phyloP scores from a whole-genome alignment of 2,113 vertebrate genomes.

The Oreochromis niloticus region DNA sequence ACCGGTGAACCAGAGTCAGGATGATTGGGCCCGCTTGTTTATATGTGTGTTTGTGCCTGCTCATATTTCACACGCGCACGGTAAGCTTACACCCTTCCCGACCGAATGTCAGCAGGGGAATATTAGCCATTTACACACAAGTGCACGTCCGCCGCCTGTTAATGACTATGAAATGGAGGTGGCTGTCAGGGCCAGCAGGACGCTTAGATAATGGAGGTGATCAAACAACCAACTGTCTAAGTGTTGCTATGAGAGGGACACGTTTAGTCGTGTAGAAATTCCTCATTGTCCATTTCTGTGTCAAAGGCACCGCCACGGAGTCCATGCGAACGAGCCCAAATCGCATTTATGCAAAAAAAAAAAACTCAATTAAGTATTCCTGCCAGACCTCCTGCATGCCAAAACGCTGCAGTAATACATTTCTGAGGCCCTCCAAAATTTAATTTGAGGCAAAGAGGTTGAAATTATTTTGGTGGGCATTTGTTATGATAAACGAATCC shows the following conservation, averaged over 20 bases:
- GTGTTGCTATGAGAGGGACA: constrained; percentile 11
- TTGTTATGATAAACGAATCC: constrained; percentile 47
- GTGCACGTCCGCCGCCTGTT: constrained; percentile 27
- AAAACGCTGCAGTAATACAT: constrained; percentile 29
- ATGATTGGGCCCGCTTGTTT: background rate
- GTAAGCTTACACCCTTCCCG: background rate
- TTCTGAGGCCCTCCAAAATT: constrained; percentile 23
- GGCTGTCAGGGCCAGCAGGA: constrained; percentile 18
- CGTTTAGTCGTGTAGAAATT: background rate
- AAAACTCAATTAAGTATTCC: background rate
- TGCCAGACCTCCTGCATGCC: background rate
- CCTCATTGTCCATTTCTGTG: background rate
- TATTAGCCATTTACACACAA: constrained; percentile 12
- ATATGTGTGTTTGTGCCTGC: background rate
- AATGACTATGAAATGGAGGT: constrained; percentile 31
- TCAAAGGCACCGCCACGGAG: background rate
- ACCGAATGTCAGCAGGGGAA: background rate
- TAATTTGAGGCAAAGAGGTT: constrained; percentile 22
- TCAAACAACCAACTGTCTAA: constrained; percentile 35
- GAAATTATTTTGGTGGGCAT: constrained; percentile 39
- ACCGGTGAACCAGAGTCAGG: constrained; percentile 22
- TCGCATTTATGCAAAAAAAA: constrained; percentile 16
- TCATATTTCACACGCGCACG: background rate
- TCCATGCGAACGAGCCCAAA: constrained; percentile 7
- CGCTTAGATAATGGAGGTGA: constrained; percentile 3